Percentiles rank a stretch among this genome's conserved stretches.
Conservation (phyloP, 2,113 vertebrate species). For the Sturnus vulgaris region DNA sequence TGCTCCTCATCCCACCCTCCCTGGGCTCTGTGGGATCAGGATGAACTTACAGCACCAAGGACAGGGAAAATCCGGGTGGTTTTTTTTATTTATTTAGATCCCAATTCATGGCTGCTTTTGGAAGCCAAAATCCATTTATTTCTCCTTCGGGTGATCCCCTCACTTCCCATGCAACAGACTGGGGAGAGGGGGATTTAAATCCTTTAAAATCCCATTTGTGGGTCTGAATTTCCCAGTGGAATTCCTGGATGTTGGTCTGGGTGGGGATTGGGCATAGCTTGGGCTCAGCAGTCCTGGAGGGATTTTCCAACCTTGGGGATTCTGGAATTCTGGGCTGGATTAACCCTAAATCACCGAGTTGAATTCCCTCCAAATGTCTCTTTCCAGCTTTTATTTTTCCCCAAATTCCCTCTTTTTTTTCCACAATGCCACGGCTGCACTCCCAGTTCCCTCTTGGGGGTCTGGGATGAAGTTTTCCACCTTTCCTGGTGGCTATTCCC, state of each 20-base stretch:
- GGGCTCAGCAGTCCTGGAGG: too few species aligned
- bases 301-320: too few species aligned
- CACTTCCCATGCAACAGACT: fast-evolving
- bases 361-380: too few species aligned
- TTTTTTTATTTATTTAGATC: neutral
- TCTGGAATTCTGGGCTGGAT: too few species aligned
- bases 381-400: too few species aligned
- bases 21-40: fast-evolving
- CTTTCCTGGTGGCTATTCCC: neutral
- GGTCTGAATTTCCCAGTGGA: neutral
- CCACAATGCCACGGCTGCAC: too few species aligned
- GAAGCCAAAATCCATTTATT: fast-evolving
- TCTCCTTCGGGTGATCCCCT: fast-evolving
- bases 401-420: too few species aligned
- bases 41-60: neutral
- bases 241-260: neutral
- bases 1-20: neutral
- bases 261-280: too few species aligned
- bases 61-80: neutral
- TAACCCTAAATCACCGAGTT: too few species aligned
- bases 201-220: neutral
- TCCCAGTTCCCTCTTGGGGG: too few species aligned
- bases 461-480: too few species aligned
- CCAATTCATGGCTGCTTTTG: fast-evolving
- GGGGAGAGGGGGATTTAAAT: neutral